Base-by-base conservation (phyloP, 2,888 invertebrate genomes). In the Drosophila ustulata region DNA sequence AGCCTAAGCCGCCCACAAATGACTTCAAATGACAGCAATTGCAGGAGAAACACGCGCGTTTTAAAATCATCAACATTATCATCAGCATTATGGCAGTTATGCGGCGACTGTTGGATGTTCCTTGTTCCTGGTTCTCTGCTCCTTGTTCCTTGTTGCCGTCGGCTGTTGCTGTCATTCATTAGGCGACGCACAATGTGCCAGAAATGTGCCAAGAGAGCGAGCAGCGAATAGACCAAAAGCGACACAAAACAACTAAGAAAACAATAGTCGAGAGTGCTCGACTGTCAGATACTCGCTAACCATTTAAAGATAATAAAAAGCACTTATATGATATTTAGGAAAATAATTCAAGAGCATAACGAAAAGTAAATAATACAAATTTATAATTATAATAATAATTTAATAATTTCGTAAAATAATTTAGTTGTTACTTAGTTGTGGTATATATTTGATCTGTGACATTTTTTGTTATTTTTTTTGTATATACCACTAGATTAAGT, bases 71-170 rank as follows among this genome's bases (percentile, higher is more conserved):
- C 83, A 88, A 73, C 83, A 83, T 83, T 83, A 89, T 82, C 83
- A 83, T 84, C 89, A 89, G 85, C 89, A 84, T 84, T 89, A 84
- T 89, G 88, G 70, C 79, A 74, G 83, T 89, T 84, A 89, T 89
- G 82, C 82, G 79, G 84, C 72, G 72, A 64, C 76, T 66, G 59
- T 61, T 63, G 58, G 32, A 49, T 77, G 25, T 26, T 59, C 57
- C 7, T 43, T 49, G 47, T 30, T 46, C 4, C 37, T 3, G 4
- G 32, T 26, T 8, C 13, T 23, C 18, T 11, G 18, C n/a, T 52
- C 30, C 53, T 18, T 26, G 51, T 34, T 47, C 41, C 41, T 23
- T 41, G 39, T 46, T 9, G 75, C 70, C 72, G 72, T 64, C 69
- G 81, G 72, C 88, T 73, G 79, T 66, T 78, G 75, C 88, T 88